Evolutionary conservation across 2,888 invertebrate species (phyloP).

Genomic region (Orthosia cruda): DNA sequence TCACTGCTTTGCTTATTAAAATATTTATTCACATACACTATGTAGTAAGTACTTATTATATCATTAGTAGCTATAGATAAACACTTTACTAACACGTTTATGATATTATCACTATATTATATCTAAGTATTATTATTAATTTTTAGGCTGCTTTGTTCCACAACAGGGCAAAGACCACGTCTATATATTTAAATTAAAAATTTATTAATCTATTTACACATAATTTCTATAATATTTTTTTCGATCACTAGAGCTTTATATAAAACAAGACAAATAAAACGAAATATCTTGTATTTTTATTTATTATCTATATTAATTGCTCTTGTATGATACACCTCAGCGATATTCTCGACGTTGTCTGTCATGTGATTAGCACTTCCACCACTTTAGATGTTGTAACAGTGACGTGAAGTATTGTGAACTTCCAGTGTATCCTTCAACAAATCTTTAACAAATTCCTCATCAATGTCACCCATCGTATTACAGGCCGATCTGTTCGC

Average conservation of each 20-base stretch:
- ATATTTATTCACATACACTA: slow-evolving; percentile 32
- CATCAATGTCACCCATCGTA: slow-evolving; percentile 55
- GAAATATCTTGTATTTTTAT: not conserved
- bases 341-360: slow-evolving; percentile 26
- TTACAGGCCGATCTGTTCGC: slow-evolving; percentile 97
- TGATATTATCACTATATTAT: not conserved
- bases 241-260: not conserved
- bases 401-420: slow-evolving; percentile 7
- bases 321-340: slow-evolving; percentile 32
- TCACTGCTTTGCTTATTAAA: slow-evolving; percentile 11
- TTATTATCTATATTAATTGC: not conserved
- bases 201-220: no score
- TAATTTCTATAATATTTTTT: not conserved
- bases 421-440: not conserved
- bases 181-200: no score
- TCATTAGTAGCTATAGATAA: slow-evolving; percentile 11
- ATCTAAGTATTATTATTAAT: slow-evolving; percentile 11
- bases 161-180: no score
- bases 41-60: slow-evolving; percentile 7
- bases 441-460: slow-evolving; percentile 44
- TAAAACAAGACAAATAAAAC: slow-evolving; percentile 2
- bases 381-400: slow-evolving; percentile 47
- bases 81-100: not conserved
- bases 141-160: no score
- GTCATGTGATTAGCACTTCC: slow-evolving; percentile 33